Conservation (phyloP, 2,888 invertebrate species). For the Anorthoa munda region DNA sequence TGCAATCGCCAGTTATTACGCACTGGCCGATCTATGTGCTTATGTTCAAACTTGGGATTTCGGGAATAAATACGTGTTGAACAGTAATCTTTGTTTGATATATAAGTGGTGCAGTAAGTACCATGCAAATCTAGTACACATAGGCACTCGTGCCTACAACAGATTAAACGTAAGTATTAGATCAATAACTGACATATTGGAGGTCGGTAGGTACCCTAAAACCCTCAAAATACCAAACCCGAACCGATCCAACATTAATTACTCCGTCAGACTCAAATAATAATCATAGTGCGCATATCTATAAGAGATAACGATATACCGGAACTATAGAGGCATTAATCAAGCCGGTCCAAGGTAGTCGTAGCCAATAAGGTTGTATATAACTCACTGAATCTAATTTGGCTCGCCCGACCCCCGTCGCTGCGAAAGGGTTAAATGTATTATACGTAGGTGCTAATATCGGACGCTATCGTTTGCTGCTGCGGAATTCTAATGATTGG, state of each 20-base stretch:
- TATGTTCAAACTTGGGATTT: too few relatives aligned
- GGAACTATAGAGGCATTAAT: constrained; percentile 80
- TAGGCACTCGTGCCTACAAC: too few relatives aligned
- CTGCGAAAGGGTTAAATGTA: constrained; percentile 77
- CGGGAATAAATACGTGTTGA: too few relatives aligned
- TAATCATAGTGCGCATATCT: constrained; percentile 63
- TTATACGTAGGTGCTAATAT: constrained; percentile 73
- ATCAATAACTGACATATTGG: too few relatives aligned
- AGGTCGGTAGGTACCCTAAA: neutral
- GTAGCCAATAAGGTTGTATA: constrained; percentile 81
- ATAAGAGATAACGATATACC: constrained; percentile 67
- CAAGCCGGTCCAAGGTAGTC: constrained; percentile 78
- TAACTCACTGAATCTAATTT: constrained; percentile 85
- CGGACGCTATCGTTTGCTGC: constrained; percentile 51
- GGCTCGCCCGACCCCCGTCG: constrained; percentile 73
- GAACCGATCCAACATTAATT: constrained; percentile 34
- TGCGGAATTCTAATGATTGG: constrained; percentile 64
- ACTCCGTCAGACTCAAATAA: constrained; percentile 54
- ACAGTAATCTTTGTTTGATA: too few relatives aligned
- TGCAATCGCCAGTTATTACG: too few relatives aligned
- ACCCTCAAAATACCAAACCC: constrained; percentile 18
- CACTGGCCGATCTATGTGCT: too few relatives aligned
- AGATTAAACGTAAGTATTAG: too few relatives aligned
- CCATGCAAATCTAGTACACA: too few relatives aligned
- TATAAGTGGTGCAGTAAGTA: too few relatives aligned